Conservation (phyloP, 1,140 invertebrate genomes). For the Ceratitis capitata region DNA sequence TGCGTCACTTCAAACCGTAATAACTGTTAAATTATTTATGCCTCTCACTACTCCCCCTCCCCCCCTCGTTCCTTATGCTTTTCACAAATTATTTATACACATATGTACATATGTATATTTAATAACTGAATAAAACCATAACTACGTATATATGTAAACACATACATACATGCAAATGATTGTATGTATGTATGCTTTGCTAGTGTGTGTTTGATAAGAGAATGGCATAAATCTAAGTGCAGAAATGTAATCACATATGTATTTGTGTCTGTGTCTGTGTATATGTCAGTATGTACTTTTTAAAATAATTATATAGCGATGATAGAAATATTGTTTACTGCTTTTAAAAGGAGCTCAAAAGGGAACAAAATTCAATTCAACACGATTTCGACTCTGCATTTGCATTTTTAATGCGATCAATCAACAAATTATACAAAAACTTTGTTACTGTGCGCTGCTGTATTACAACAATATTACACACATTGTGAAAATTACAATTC, state of each 20-base stretch:
- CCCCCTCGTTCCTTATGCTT: not conserved
- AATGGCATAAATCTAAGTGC: not conserved
- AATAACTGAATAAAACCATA: not conserved
- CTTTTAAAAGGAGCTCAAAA: not conserved
- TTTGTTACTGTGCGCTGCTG: not conserved
- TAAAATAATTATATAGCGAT: not conserved
- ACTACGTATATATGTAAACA: not conserved
- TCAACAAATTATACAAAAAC: not conserved
- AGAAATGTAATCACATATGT: not conserved
- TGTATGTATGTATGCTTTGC: too few species aligned
- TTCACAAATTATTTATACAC: not conserved
- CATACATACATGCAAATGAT: too few species aligned
- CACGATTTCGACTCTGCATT: not conserved
- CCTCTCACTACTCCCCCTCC: not conserved
- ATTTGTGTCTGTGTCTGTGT: too few species aligned
- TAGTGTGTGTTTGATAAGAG: not conserved
- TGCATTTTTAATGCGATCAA: not conserved
- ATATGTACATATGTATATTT: not conserved
- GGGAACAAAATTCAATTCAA: not conserved
- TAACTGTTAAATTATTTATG: constrained; percentile 11
- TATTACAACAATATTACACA: not conserved
- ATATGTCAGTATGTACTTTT: too few species aligned
- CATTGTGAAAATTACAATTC: constrained; percentile 7
- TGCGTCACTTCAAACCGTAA: constrained; percentile 12
- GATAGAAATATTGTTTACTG: not conserved